Conservation (phyloP, 2,113 vertebrate genomes). For the Gadus macrocephalus region DNA sequence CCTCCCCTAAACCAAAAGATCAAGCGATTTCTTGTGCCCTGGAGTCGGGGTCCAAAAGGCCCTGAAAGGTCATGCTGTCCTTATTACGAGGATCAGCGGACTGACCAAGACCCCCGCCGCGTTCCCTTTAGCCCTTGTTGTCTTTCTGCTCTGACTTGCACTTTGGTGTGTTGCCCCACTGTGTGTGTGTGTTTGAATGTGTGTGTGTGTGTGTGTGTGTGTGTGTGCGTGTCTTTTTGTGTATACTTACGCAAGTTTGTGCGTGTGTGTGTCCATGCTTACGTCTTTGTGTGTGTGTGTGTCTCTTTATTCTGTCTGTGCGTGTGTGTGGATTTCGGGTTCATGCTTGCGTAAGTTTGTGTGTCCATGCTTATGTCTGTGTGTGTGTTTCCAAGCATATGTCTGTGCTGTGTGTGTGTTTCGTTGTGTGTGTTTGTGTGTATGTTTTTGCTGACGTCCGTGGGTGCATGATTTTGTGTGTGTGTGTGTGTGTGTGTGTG, state of each 20-base stretch:
- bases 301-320: no score
- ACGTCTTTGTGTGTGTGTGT: neutral
- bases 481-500: constrained; percentile 5
- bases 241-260: no score
- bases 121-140: constrained; percentile 36
- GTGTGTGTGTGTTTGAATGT: neutral
- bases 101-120: constrained; percentile 19
- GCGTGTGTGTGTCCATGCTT: no score
- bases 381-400: neutral
- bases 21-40: no score
- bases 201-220: constrained; percentile 8
- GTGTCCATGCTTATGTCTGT: neutral
- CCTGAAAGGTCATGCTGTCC: constrained; percentile 63
- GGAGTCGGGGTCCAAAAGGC: no score
- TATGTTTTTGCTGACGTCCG: neutral
- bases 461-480: neutral
- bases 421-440: neutral
- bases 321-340: no score
- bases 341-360: no score
- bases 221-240: neutral
- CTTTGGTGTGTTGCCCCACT: neutral
- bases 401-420: no score
- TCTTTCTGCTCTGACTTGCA: constrained; percentile 23
- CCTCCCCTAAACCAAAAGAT: no score
- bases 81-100: constrained; percentile 64